Conservation (phyloP, 2,888 invertebrate species). For the Oasisia sp. region DNA sequence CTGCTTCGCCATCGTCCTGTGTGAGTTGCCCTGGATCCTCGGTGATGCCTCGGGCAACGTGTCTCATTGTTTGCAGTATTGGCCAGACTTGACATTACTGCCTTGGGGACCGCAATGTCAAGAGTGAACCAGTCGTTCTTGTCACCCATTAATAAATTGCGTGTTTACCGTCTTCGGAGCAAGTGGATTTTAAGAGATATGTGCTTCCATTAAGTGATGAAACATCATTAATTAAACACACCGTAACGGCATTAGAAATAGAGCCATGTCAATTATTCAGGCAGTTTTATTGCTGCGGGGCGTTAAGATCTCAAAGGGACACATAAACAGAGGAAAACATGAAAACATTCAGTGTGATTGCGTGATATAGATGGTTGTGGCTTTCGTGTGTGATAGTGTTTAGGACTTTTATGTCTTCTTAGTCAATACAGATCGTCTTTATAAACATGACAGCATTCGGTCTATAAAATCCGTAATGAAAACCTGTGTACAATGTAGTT, state of each 20-base stretch:
- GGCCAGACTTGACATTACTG: neutral
- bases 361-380: neutral
- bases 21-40: neutral
- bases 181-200: neutral
- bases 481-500: too few species aligned
- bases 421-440: too few species aligned
- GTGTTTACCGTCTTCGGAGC: neutral
- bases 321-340: neutral
- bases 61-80: neutral
- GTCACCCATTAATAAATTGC: neutral
- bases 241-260: neutral
- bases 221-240: neutral
- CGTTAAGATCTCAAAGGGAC: neutral
- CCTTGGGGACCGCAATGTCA: neutral
- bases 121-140: neutral
- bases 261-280: neutral
- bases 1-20: neutral
- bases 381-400: neutral
- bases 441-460: too few species aligned
- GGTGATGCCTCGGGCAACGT: neutral
- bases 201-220: neutral
- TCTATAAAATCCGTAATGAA: too few species aligned
- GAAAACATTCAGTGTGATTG: neutral
- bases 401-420: too few species aligned
- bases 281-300: neutral